phyloP scores from a whole-genome alignment of 2,888 invertebrate genomes.

The Drosophila vallismaia region DNA sequence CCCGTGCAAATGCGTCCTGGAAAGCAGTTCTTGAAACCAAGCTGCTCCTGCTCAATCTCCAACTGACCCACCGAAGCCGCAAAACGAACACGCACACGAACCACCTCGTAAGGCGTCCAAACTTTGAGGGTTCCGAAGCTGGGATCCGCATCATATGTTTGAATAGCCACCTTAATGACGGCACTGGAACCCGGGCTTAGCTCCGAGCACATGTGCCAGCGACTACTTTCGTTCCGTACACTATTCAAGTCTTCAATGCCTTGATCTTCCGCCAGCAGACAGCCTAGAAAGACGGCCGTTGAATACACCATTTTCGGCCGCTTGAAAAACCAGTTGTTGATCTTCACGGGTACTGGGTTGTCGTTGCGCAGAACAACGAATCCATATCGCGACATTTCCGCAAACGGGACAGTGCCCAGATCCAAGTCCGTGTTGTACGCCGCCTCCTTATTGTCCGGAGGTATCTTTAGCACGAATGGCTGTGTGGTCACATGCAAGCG shows the following conservation, averaged over 20 bases:
- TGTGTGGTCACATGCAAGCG: conserved; percentile 81
- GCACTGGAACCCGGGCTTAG: conserved; percentile 75
- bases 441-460: conserved; percentile 5
- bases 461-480: conserved; percentile 49
- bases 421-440: conserved; percentile 77
- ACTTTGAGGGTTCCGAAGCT: conserved; percentile 89
- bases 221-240: conserved; percentile 39
- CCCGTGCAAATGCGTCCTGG: conserved; percentile 91
- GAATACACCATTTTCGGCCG: conserved; percentile 79
- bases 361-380: conserved; percentile 80
- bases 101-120: conserved; percentile 88
- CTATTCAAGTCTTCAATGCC: not conserved
- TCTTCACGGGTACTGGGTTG: conserved; percentile 81
- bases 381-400: conserved; percentile 80
- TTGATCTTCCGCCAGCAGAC: conserved; percentile 77
- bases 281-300: conserved; percentile 85
- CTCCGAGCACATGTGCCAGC: conserved; percentile 69
- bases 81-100: conserved; percentile 89
- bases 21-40: conserved; percentile 91
- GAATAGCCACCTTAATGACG: conserved; percentile 88
- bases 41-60: conserved; percentile 87
- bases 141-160: conserved; percentile 87
- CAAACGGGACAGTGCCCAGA: conserved; percentile 82
- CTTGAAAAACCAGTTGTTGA: conserved; percentile 81
- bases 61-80: conserved; percentile 90